Conservation (phyloP, 2,888 invertebrate genomes). For the Acleris sparsana region DNA sequence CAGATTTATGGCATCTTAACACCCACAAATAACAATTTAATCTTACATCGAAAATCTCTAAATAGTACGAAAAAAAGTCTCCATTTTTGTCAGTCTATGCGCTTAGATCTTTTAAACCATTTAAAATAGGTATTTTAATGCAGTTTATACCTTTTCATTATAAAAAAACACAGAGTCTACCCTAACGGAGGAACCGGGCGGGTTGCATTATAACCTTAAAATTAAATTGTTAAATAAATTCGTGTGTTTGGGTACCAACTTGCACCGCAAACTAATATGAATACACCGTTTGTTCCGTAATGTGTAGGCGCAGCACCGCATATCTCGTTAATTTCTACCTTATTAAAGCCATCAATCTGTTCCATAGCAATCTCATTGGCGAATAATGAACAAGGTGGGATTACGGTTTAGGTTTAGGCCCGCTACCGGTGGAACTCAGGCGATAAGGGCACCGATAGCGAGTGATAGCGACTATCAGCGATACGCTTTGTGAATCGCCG, state of each 20-base stretch:
- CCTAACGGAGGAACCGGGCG: too few species aligned
- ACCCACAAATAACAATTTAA: neutral
- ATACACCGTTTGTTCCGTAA: constrained; percentile 29
- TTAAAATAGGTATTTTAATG: too few species aligned
- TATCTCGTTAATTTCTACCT: constrained; percentile 43
- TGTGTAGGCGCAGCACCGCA: constrained; percentile 37
- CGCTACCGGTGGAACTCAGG: constrained; percentile 50
- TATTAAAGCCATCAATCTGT: constrained; percentile 68
- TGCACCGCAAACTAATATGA: constrained; percentile 2
- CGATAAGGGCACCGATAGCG: constrained; percentile 55
- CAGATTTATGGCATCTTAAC: constrained; percentile 16
- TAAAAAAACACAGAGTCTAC: too few species aligned
- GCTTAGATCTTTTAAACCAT: too few species aligned
- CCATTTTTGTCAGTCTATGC: too few species aligned
- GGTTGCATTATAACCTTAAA: too few species aligned
- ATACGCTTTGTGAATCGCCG: constrained; percentile 79
- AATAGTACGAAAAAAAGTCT: too few species aligned
- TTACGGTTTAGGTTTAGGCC: constrained; percentile 61
- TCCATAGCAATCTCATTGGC: constrained; percentile 60
- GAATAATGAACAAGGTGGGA: constrained; percentile 74
- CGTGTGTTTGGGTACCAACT: too few species aligned
- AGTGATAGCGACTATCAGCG: constrained; percentile 68
- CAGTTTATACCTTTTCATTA: too few species aligned
- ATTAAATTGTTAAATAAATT: too few species aligned
- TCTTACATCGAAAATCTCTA: too few species aligned